Evolutionary conservation across 1,140 invertebrate species (phyloP).

Genomic region (Cephus cinctus): DNA sequence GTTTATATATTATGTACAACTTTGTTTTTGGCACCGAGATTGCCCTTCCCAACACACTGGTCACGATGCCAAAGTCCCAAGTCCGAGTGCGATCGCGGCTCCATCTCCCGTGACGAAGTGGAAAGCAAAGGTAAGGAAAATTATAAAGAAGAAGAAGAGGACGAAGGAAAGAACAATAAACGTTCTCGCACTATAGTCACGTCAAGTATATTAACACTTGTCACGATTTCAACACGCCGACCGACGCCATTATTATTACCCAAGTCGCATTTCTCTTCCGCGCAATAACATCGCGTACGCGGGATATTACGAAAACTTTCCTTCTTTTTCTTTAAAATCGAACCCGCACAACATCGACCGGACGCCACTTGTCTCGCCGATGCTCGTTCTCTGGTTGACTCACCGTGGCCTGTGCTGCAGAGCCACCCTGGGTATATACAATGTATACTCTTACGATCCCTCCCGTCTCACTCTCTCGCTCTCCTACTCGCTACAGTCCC

Average conservation of each 20-base stretch:
- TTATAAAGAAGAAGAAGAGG: no score
- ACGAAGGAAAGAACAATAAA: no score
- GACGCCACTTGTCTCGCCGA: constrained; percentile 16
- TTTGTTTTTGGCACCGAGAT: constrained; percentile 51
- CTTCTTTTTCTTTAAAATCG: neutral
- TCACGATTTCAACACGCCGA: no score
- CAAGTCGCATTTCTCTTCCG: no score
- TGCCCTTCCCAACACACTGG: constrained; percentile 27
- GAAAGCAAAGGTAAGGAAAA: no score
- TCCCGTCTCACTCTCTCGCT: neutral
- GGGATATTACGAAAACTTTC: constrained; percentile 9
- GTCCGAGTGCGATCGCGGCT: constrained; percentile 16
- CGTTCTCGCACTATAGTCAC: no score
- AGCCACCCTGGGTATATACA: constrained; percentile 21
- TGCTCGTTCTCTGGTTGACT: constrained; percentile 20
- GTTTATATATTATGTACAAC: constrained; percentile 48
- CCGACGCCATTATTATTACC: no score
- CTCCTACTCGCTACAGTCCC: constrained; percentile 5
- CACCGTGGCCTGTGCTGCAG: constrained; percentile 36
- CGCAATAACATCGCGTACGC: no score
- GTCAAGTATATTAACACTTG: no score
- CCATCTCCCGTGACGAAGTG: constrained; percentile 9
- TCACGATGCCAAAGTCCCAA: no score
- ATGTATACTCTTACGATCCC: constrained; percentile 2
- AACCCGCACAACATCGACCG: no score